These are phyloP conservation scores for Furnarius figulus DNA, from an alignment of 2,113 vertebrate genomes.

Conservation along the genomic window DNA sequence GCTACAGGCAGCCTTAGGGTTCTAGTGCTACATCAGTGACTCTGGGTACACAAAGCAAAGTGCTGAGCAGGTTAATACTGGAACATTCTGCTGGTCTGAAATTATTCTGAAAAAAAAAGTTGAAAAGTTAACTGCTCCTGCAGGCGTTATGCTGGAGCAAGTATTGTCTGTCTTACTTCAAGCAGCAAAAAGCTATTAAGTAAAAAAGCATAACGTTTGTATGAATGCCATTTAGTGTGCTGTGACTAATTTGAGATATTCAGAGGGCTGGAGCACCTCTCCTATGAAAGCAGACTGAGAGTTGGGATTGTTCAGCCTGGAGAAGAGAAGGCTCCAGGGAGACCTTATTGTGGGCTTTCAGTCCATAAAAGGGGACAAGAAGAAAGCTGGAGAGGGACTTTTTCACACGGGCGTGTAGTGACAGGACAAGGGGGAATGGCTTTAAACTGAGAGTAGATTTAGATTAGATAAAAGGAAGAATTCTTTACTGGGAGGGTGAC, in stretches of 20 bases:
- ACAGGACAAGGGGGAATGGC: background rate
- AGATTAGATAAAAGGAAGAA: background rate
- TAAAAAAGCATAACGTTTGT: background rate
- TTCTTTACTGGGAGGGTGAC: background rate
- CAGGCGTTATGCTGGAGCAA: background rate
- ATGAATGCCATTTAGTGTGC: background rate
- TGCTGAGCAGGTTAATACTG: background rate
- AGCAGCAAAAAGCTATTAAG: conserved; percentile 1
- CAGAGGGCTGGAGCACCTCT: background rate
- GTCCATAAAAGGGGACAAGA: background rate
- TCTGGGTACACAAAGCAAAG: background rate
- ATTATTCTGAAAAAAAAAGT: background rate
- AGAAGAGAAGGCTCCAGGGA: background rate
- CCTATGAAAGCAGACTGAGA: background rate
- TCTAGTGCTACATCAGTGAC: background rate
- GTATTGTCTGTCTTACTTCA: background rate
- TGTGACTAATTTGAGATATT: background rate
- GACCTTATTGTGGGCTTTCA: background rate
- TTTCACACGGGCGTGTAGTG: background rate
- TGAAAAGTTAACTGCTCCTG: conserved; percentile 9
- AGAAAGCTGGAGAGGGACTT: background rate
- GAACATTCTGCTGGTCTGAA: conserved; percentile 7
- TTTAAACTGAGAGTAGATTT: background rate
- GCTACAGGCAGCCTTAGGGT: conserved; percentile 1
- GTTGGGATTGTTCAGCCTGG: background rate